A percentile compares a stretch with the other conserved stretches of the same genome.
Evolutionary conservation across 2,113 vertebrate genomes (phyloP).

Genomic region (Platichthys stellatus): DNA sequence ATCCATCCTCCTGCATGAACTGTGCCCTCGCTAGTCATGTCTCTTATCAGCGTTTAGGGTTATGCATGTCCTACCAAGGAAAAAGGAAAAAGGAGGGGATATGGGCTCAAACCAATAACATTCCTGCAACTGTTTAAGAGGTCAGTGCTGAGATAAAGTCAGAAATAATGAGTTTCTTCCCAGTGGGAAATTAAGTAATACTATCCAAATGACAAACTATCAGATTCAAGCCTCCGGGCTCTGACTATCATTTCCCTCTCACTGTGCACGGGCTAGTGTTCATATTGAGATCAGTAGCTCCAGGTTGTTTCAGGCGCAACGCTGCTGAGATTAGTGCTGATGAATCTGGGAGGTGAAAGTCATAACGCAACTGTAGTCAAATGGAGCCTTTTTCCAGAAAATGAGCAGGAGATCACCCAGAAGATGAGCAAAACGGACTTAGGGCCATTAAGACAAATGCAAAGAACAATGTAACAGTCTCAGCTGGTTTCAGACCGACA

Average conservation of each 20-base stretch:
- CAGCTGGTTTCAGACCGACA: neutral
- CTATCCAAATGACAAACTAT: constrained; percentile 83
- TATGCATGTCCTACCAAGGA: constrained; percentile 42
- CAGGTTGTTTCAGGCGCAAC: constrained; percentile 42
- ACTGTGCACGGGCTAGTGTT: constrained; percentile 65
- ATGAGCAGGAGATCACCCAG: neutral
- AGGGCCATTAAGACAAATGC: neutral
- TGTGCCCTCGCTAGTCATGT: constrained; percentile 51
- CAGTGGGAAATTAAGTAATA: constrained; percentile 83
- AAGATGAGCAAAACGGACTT: neutral
- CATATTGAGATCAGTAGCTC: constrained; percentile 54
- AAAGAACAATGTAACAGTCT: neutral
- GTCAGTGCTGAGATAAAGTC: constrained; percentile 78
- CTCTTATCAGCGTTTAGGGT: constrained; percentile 68
- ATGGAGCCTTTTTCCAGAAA: constrained; percentile 13
- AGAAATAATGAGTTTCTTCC: constrained; percentile 83
- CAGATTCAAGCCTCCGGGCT: constrained; percentile 75
- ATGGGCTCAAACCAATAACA: constrained; percentile 75
- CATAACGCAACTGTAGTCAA: constrained; percentile 20
- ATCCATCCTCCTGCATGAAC: constrained; percentile 52
- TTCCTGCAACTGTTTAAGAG: constrained; percentile 71
- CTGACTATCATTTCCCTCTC: constrained; percentile 75
- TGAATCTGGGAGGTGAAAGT: constrained; percentile 52
- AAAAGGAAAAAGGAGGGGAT: constrained; percentile 31
- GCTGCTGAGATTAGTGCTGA: constrained; percentile 55